Base-by-base conservation (phyloP, 2,113 vertebrate genomes). In the Lethenteron camtschaticum region DNA sequence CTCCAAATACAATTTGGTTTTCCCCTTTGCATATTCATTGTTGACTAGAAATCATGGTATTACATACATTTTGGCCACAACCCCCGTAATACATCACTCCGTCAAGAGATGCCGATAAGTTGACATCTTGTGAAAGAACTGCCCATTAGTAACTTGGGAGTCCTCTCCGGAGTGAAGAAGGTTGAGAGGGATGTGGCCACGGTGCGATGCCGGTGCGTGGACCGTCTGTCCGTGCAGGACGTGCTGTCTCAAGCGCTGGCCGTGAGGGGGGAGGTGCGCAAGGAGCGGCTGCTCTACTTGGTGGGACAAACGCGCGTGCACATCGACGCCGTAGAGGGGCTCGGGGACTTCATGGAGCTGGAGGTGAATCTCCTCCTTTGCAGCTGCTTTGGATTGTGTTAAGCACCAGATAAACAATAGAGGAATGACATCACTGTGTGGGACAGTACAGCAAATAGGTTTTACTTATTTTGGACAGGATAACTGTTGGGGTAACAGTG, bases 231-330 rank as follows among this genome's bases (percentile, higher is more conserved):
- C 18, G 4, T 10, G 0, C 76, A 81, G 79, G 76, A 68, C 0
- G 81, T 82, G 56, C 76, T 88, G 14, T 77, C 78, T 1, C 81
- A 81, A 18, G 79, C 83, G 0, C 77, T 87, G 5, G 85, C 83
- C 0, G 73, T 85, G 9, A 81, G 78, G 76, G 87, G 87, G 0
- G 75, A 79, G 57, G 85, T 89, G 72, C 74, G 71, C 70, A 88
- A 88, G 72, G 75, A 82, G 76, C 79, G 85, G 0, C 78, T 72
- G 4, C 79, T 89, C 69, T 87, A 80, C 69, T 63, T 85, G 73
- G 79, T 87, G 71, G 86, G 83, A 59, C 86, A 87, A 76, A 89
- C 85, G 9, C 81, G 84, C 60, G 77, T 89, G 63, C 85, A 86
- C 70, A 76, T 87, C 74, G 86, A 87, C 72, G 69, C 16, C 0